Percentiles rank a stretch among this genome's conserved stretches.
phyloP scores from a whole-genome alignment of 1,140 invertebrate genomes.

The Nymphalis io region DNA sequence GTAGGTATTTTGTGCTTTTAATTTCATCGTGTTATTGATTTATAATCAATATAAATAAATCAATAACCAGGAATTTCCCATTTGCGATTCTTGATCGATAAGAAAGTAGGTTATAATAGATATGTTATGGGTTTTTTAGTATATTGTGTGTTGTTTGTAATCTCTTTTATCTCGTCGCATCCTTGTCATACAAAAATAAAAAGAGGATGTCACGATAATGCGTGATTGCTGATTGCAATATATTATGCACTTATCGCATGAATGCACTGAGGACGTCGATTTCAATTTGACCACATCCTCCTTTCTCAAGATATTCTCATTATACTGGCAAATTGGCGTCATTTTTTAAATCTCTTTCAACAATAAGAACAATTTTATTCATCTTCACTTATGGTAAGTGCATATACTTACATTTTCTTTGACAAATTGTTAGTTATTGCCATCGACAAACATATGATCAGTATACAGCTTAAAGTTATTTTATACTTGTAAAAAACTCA shows the following conservation, averaged over 20 bases:
- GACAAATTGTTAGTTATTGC: background rate
- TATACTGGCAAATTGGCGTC: conserved; percentile 57
- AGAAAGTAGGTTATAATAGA: no score
- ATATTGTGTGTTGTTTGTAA: background rate
- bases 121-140: background rate
- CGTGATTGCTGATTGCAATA: conserved; percentile 72
- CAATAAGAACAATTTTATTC: conserved; percentile 14
- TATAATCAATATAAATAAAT: no score
- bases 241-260: conserved; percentile 71
- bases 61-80: no score
- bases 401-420: conserved; percentile 10
- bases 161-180: conserved; percentile 36
- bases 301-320: conserved; percentile 71
- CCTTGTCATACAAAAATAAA: conserved; percentile 58
- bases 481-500: no score
- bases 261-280: conserved; percentile 73
- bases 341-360: conserved; percentile 40
- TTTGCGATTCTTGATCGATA: no score
- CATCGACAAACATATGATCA: no score
- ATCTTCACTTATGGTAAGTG: background rate
- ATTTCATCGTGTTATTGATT: no score
- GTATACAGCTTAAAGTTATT: no score
- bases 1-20: no score
- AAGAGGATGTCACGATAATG: conserved; percentile 71
- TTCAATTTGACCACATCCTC: conserved; percentile 77